A percentile compares a stretch with the other conserved stretches of the same genome.
phyloP scores from a whole-genome alignment of 2,888 invertebrate genomes.

The Andrena dorsata region DNA sequence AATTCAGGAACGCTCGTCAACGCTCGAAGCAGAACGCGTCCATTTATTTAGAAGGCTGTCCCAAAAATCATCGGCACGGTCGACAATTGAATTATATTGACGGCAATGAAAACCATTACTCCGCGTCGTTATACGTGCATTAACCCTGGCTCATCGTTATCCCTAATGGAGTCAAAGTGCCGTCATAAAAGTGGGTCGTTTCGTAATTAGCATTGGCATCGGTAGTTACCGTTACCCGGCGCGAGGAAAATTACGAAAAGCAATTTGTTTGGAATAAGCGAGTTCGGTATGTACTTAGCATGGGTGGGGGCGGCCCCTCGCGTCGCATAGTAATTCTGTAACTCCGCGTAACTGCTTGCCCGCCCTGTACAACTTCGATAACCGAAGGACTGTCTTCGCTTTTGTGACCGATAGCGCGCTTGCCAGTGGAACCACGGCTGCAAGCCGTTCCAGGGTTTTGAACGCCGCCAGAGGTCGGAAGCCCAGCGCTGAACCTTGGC shows the following conservation, averaged over 20 bases:
- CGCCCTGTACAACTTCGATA: constrained; percentile 16
- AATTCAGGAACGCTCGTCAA: no score
- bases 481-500: constrained; percentile 77
- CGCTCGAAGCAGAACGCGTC: no score
- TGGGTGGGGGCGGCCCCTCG: neutral
- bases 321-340: neutral
- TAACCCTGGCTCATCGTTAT: constrained; percentile 26
- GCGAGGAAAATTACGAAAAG: neutral
- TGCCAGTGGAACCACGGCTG: constrained; percentile 21
- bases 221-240: constrained; percentile 21
- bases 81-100: neutral
- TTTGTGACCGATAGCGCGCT: constrained; percentile 33
- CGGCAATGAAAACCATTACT: constrained; percentile 14
- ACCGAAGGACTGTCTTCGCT: constrained; percentile 34
- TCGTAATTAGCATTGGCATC: constrained; percentile 8
- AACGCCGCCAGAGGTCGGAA: constrained; percentile 68
- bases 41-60: no score
- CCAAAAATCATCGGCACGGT: neutral
- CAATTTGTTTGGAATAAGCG: neutral
- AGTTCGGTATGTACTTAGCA: neutral
- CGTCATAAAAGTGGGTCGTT: constrained; percentile 28
- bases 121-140: constrained; percentile 34
- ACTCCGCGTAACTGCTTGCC: neutral
- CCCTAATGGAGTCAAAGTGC: constrained; percentile 10
- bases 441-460: constrained; percentile 56